A percentile compares a stretch with the other conserved stretches of the same genome.
Evolutionary conservation across 2,888 invertebrate genomes (phyloP).

Genomic region (Brachynemurus nebulosus): DNA sequence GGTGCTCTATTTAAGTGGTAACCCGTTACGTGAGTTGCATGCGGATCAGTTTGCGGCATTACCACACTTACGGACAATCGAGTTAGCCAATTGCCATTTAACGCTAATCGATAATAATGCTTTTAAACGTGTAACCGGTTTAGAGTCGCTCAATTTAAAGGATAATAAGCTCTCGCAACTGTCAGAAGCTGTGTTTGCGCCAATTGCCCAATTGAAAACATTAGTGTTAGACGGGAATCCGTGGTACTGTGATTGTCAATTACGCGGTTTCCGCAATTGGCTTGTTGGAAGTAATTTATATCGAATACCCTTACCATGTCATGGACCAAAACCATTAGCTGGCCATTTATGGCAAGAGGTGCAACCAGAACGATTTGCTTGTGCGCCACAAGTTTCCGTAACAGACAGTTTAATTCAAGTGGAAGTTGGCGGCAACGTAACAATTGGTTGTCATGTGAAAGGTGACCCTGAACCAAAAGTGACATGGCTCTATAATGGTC

Average conservation of each 20-base stretch:
- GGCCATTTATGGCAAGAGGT: slow-evolving; percentile 67
- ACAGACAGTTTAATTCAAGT: slow-evolving; percentile 42
- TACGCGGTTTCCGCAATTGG: slow-evolving; percentile 75
- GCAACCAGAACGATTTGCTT: slow-evolving; percentile 62
- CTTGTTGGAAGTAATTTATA: slow-evolving; percentile 65
- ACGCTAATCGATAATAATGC: slow-evolving; percentile 61
- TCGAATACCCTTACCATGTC: slow-evolving; percentile 58
- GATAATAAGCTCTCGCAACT: slow-evolving; percentile 63
- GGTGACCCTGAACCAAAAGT: slow-evolving; percentile 76
- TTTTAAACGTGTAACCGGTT: slow-evolving; percentile 56
- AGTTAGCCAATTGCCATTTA: slow-evolving; percentile 68
- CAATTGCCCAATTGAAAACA: slow-evolving; percentile 64
- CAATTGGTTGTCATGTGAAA: slow-evolving; percentile 65
- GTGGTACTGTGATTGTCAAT: slow-evolving; percentile 80
- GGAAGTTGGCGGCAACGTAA: slow-evolving; percentile 69
- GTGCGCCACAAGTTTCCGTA: slow-evolving; percentile 54
- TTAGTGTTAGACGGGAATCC: slow-evolving; percentile 72
- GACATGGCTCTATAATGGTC: slow-evolving; percentile 69
- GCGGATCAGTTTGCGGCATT: slow-evolving; percentile 70
- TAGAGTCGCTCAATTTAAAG: slow-evolving; percentile 66
- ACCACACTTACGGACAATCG: slow-evolving; percentile 65
- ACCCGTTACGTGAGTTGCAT: slow-evolving; percentile 58
- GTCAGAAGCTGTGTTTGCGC: slow-evolving; percentile 50
- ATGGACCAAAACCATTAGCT: slow-evolving; percentile 52
- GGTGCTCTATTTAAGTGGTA: slow-evolving; percentile 65